A percentile compares a stretch with the other conserved stretches of the same genome.
Conservation (phyloP, 2,797 vertebrate genomes). For the Poeciliopsis turneri region DNA sequence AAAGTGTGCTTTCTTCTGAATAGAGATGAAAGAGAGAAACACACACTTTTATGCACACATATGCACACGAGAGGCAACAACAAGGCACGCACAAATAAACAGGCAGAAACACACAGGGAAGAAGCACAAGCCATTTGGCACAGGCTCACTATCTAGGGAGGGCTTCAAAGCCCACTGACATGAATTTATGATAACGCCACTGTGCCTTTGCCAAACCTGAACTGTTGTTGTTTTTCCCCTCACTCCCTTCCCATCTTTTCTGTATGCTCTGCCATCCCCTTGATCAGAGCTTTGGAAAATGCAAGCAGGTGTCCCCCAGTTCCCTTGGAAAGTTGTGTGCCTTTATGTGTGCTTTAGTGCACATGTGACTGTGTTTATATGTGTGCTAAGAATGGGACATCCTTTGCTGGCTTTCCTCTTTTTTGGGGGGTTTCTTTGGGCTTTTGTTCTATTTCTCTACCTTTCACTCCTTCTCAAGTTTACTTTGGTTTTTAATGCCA, state of each 20-base stretch:
- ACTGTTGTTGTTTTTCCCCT: slow-evolving; percentile 82
- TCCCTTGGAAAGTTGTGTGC: slow-evolving; percentile 71
- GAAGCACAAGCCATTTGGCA: slow-evolving; percentile 77
- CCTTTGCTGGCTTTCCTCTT: slow-evolving; percentile 25
- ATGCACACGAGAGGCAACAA: slow-evolving; percentile 36
- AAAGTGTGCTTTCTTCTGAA: slow-evolving; percentile 80
- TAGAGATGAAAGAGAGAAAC: slow-evolving; percentile 81
- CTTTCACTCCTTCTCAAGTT: slow-evolving; percentile 45
- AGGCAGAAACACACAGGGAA: slow-evolving; percentile 71
- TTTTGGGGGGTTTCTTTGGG: slow-evolving; percentile 35
- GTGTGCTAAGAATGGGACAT: slow-evolving; percentile 42
- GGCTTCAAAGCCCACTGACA: slow-evolving; percentile 87
- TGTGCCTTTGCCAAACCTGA: slow-evolving; percentile 83
- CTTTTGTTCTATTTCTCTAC: slow-evolving; percentile 17
- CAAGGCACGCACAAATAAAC: slow-evolving; percentile 68
- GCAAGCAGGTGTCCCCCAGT: slow-evolving; percentile 83
- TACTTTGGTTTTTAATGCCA: slow-evolving; percentile 32
- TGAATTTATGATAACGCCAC: slow-evolving; percentile 84
- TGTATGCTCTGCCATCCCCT: slow-evolving; percentile 76
- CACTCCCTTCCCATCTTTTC: slow-evolving; percentile 64
- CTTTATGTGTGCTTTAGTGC: slow-evolving; percentile 33
- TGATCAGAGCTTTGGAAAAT: slow-evolving; percentile 81
- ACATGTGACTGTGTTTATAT: slow-evolving; percentile 20
- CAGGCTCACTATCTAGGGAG: slow-evolving; percentile 76
- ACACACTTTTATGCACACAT: slow-evolving; percentile 54